Evolutionary conservation across 2,113 vertebrate genomes (phyloP).

Genomic region (Prochilodus magdalenae): DNA sequence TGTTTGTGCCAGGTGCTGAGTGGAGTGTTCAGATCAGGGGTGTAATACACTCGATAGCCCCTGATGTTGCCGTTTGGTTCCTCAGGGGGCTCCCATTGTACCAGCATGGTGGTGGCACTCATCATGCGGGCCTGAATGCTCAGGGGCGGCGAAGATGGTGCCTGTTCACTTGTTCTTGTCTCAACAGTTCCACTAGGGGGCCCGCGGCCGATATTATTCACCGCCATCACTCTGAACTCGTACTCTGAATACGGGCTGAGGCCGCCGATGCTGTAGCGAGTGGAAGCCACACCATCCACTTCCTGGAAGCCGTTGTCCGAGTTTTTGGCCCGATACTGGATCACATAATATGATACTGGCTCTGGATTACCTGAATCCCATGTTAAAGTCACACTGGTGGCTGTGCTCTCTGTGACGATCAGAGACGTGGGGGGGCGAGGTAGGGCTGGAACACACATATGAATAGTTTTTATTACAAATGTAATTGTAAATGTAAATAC

Average conservation of each 20-base stretch:
- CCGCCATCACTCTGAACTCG: constrained; percentile 88
- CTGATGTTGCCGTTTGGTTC: constrained; percentile 92
- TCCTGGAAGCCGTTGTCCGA: constrained; percentile 90
- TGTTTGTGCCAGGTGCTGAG: constrained; percentile 91
- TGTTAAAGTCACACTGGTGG: constrained; percentile 95
- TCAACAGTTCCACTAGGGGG: constrained; percentile 84
- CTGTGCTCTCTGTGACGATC: constrained; percentile 94
- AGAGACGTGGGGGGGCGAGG: constrained; percentile 90
- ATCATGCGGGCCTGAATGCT: constrained; percentile 92
- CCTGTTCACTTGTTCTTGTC: constrained; percentile 92
- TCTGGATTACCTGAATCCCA: constrained; percentile 97
- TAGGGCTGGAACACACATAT: constrained; percentile 79
- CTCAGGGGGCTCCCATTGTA: constrained; percentile 94
- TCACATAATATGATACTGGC: constrained; percentile 91
- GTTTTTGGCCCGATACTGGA: constrained; percentile 89
- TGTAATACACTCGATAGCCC: constrained; percentile 93
- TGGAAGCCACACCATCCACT: constrained; percentile 97
- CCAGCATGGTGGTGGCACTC: constrained; percentile 92
- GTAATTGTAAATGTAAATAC: no score
- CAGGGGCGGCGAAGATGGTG: constrained; percentile 91
- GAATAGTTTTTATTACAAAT: background rate
- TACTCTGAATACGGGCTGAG: constrained; percentile 96
- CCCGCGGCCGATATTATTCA: constrained; percentile 95
- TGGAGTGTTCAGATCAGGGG: constrained; percentile 77
- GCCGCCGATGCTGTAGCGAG: constrained; percentile 95